Conservation (phyloP, 35 echinoderm and acorn worm genomes). For the Amphiura filiformis region DNA sequence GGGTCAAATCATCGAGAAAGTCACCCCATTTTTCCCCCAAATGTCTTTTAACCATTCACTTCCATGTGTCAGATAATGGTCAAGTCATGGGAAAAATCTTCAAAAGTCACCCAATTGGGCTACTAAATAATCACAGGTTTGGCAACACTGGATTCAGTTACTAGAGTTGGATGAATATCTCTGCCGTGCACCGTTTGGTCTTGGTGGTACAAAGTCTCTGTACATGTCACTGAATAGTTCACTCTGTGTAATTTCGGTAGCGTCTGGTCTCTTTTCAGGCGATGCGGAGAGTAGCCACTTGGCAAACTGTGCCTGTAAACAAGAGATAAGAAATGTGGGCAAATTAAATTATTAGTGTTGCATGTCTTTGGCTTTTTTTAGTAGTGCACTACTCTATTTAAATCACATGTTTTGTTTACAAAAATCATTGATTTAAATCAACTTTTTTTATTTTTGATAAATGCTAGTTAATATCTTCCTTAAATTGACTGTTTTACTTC, state of each 20-base stretch:
- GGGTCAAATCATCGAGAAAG: too few species aligned
- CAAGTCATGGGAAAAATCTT: too few species aligned
- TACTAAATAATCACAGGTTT: too few species aligned
- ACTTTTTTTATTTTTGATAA: not conserved
- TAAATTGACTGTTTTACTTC: not conserved
- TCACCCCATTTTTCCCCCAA: too few species aligned
- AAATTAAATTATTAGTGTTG: too few species aligned
- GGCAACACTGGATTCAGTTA: too few species aligned
- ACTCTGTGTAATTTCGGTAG: conserved; percentile 56
- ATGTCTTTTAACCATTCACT: too few species aligned
- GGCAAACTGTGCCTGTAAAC: conserved; percentile 50
- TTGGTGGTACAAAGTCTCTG: conserved; percentile 59
- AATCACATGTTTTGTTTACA: not conserved
- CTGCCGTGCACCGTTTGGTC: conserved; percentile 22
- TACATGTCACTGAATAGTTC: conserved; percentile 31
- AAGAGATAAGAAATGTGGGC: not conserved
- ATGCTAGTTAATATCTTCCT: not conserved
- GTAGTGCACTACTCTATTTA: not conserved
- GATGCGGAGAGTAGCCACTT: conserved; percentile 52
- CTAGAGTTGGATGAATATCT: conserved; percentile 57
- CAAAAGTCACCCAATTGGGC: too few species aligned
- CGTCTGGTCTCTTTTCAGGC: conserved; percentile 51
- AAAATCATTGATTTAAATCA: not conserved
- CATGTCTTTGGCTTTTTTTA: not conserved
- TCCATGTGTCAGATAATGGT: too few species aligned